These are phyloP conservation scores for Denticeps clupeoides DNA, from an alignment of 2,797 vertebrate species.

Conservation along the genomic window DNA sequence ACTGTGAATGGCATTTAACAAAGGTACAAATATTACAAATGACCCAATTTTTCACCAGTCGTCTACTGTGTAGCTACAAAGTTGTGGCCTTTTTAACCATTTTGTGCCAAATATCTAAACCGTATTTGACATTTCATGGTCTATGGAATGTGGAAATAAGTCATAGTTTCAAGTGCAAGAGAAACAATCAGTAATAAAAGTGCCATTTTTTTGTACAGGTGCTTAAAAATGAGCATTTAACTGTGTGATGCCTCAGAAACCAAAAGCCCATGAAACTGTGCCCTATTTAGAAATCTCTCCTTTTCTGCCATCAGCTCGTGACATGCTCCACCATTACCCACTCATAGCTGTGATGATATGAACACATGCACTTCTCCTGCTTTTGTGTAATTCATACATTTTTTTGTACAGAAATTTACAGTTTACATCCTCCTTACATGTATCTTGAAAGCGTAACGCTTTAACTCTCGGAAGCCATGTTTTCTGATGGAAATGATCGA, in stretches of 20 bases:
- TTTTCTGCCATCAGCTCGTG: too few relatives aligned
- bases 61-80: slow-evolving; percentile 39
- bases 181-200: slow-evolving; percentile 48
- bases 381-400: too few relatives aligned
- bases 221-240: slow-evolving; percentile 37
- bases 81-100: slow-evolving; percentile 63
- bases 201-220: slow-evolving; percentile 46
- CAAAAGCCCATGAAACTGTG: too few relatives aligned
- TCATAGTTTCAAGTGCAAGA: slow-evolving; percentile 41
- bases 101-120: slow-evolving; percentile 54
- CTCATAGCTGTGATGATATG: too few relatives aligned
- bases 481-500: too few relatives aligned
- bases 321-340: too few relatives aligned
- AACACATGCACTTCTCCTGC: too few relatives aligned
- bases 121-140: slow-evolving; percentile 47
- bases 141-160: slow-evolving; percentile 44
- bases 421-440: too few relatives aligned
- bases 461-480: background rate
- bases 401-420: too few relatives aligned
- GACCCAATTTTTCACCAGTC: slow-evolving; percentile 20
- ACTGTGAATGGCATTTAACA: background rate
- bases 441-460: too few relatives aligned
- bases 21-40: slow-evolving; percentile 14
- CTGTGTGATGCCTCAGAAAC: slow-evolving; percentile 37
- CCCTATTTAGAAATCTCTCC: too few relatives aligned